Base-by-base conservation (phyloP, 2,797 vertebrate species). In the Falco columbarius region DNA sequence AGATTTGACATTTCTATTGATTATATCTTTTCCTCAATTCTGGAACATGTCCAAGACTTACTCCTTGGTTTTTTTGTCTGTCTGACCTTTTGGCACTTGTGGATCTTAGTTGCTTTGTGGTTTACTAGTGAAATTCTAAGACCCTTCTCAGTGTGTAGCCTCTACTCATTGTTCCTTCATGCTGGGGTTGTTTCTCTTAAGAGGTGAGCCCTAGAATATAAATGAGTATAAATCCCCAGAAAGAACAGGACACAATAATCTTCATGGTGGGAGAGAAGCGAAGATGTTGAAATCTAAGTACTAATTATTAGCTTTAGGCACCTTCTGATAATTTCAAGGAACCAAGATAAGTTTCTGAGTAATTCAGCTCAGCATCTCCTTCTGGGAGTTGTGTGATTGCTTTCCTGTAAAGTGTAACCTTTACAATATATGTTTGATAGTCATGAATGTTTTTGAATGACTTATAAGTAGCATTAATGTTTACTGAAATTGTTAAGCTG, bases 241-340 rank as follows among this genome's bases (percentile, higher is more conserved):
- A 46, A 81, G 51, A 77, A 13, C 10, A n/a, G 79, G 76, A 68
- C 40, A 75, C 36, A 70, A 27, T 44, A 77, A 83, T 91, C 51
- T 76, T 86, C 70, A 38, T 84, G 42, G 44, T 61, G n/a, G 70
- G 83, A 76, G 59, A 86, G 75, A 84, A 47, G 65, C 47, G 81
- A 71, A 40, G 71, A 56, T 59, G 58, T 38, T 80, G 67, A 84
- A 67, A 44, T 30, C 52, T 47, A 52, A 81, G 82, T 54, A 80
- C 55, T 89, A 85, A 85, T 76, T 90, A 77, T 81, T 93, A 77
- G 40, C 91, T 89, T 89, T 52, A 49, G 72, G 73, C 67, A 68
- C 42, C 44, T 95, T 73, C 42, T 87, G 63, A 85, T 95, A 29
- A 82, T 67, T 95, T 80, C 56, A 81, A 73, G 32, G 46, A 92